Base-by-base conservation (phyloP, 2,888 invertebrate genomes). In the Trissolcus brochymenae region DNA sequence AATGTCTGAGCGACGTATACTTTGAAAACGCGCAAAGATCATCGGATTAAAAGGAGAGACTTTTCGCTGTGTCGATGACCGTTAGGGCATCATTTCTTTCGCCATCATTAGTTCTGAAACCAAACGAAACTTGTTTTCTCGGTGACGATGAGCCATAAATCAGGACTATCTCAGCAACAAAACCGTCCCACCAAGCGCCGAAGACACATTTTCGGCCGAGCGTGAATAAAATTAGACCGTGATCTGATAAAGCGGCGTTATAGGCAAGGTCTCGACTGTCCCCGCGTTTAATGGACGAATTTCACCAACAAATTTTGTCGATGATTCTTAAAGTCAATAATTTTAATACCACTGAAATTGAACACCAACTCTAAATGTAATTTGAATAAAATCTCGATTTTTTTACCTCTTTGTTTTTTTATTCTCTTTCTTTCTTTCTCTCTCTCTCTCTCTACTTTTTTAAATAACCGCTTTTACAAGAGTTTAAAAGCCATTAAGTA, bases 161-260 rank as follows among this genome's bases (percentile, higher is more conserved):
- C 87, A 85, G 80, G 83, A 82, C 81, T 51, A 86, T 87, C 87
- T 85, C 73, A 59, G 75, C 81, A 80, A 81, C 81, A 79, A 76
- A 76, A 80, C 83, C 84, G 83, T 85, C 85, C 35, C 83, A 84
- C 81, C 81, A 80, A 71, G 78, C 81, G 71, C 79, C 80, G 67
- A 51, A 57, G 70, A 64, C 56, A 56, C 64, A 68, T 82, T 82
- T 80, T 81, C 74, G 77, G 79, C 74, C 81, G 82, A 84, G 83
- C 81, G 81, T 77, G 82, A 84, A 85, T 85, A 81, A 86, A 87
- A 86, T 87, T 85, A 82, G 85, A 81, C 82, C 84, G 82, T 78
- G 76, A 76, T 76, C 71, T 71, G 76, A 76, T 76, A 76, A 76
- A 59, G 81, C 78, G 77, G 81, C 54, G 54, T 56, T 41, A 62